These are phyloP conservation scores for Trichonephila clavipes DNA, from an alignment of 1,140 invertebrate genomes.

Conservation along the genomic window DNA sequence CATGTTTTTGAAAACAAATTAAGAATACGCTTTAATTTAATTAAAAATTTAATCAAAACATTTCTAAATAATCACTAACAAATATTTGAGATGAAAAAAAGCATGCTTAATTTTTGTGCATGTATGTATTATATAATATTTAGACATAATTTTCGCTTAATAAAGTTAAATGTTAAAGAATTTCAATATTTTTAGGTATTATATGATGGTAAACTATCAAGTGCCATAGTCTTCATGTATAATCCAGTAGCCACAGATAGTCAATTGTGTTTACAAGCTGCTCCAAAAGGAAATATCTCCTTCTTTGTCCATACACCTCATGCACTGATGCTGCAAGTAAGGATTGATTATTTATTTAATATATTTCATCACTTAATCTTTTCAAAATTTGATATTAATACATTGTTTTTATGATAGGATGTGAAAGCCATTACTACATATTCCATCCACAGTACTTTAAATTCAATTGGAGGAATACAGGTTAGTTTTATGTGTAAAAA, in stretches of 20 bases:
- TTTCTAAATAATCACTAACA: too few relatives aligned
- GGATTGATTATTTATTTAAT: conserved; percentile 76
- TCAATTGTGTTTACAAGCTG: conserved; percentile 98
- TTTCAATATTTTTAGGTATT: conserved; percentile 86
- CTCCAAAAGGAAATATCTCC: conserved; percentile 96
- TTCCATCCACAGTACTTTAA: conserved; percentile 98
- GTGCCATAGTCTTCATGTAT: conserved; percentile 99
- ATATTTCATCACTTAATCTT: not conserved
- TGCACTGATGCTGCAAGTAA: conserved; percentile 98
- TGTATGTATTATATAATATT: not conserved
- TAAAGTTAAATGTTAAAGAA: not conserved
- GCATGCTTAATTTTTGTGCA: too few relatives aligned
- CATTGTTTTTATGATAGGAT: conserved; percentile 85
- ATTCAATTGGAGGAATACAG: conserved; percentile 99
- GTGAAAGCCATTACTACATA: conserved; percentile 99
- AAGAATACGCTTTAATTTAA: too few relatives aligned
- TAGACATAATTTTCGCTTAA: not conserved
- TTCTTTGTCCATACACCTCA: conserved; percentile 99
- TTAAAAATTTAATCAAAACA: too few relatives aligned
- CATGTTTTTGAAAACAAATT: too few relatives aligned
- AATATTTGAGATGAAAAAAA: too few relatives aligned
- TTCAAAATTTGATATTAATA: not conserved
- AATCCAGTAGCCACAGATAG: conserved; percentile 99
- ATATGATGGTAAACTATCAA: conserved; percentile 98
- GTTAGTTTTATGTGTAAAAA: conserved; percentile 77